Base-by-base conservation (phyloP, 1,140 invertebrate species). In the Cherax quadricarinatus region DNA sequence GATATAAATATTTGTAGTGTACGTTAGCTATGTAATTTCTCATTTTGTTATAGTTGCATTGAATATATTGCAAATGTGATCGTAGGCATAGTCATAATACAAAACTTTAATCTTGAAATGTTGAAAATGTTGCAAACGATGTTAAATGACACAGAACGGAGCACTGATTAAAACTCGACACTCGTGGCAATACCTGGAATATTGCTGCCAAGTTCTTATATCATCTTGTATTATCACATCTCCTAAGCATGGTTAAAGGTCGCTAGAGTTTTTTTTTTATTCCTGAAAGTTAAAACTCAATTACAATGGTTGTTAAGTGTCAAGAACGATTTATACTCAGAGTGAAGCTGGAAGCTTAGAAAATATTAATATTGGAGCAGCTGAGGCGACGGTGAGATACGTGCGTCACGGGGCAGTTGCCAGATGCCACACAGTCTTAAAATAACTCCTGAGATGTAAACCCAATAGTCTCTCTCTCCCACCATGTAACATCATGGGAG, bases 361-460 rank as follows among this genome's bases (percentile, higher is more conserved):
- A 30, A 60, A 12, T 53, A 57, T 41, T 88, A 30, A 60, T 79
- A 62, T 62, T 70, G 0, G 57, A 66, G 41, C 51, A 78, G 49
- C 49, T 57, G 48, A 53, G 62, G 73, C 51, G 73, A 84, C 83
- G 49, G 48, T 75, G 24, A 80, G 57, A 18, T 88, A 12, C 75
- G 78, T 88, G 86, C 86, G 86, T 88, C 73, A 88, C 75, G 73
- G 30, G 24, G 4, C 49, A 30, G n/a, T n/a, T 88, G 86, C 86
- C 86, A 88, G 9, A 30, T 24, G 51, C 57, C n/a, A 41, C 86
- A 24, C 79, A 49, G 4, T 60, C 24, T 60, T 60, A 70, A 62
- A 85, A 85, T 85, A 41, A 48, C 18, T 18, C 14, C 21, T 84
- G 78, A 48, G 78, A 79, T n/a, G 51, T 84, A 66, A 66, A 66